A percentile compares a stretch with the other conserved stretches of the same genome.
phyloP scores from a whole-genome alignment of 2,797 vertebrate genomes.

The Anas georgica region DNA sequence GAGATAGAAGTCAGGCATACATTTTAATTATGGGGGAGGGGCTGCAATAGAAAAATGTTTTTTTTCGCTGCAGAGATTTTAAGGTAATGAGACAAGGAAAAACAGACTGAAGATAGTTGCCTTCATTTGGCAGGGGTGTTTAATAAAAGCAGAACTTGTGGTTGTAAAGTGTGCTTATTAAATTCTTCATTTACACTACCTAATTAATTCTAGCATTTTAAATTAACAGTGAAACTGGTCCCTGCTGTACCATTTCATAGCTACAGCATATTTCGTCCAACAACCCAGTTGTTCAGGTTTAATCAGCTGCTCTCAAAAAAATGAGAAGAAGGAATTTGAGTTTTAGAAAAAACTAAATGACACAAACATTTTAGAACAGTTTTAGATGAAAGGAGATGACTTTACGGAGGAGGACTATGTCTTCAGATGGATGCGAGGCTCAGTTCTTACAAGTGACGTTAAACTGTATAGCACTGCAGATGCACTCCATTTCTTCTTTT shows the following conservation, averaged over 20 bases:
- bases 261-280: conserved; percentile 80
- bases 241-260: conserved; percentile 83
- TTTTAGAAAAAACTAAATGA: neutral
- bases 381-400: neutral
- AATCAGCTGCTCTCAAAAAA: conserved; percentile 79
- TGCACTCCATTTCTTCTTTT: neutral
- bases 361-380: neutral
- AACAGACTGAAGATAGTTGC: conserved; percentile 73
- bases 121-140: conserved; percentile 78
- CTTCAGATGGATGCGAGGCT: neutral
- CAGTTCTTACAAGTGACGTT: neutral
- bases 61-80: conserved; percentile 68
- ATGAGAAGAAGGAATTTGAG: conserved; percentile 45
- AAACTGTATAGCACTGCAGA: neutral
- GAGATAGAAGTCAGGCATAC: conserved; percentile 70
- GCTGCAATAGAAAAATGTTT: neutral
- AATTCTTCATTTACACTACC: conserved; percentile 85
- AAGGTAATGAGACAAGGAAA: conserved; percentile 66
- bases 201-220: conserved; percentile 88
- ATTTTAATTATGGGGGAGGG: conserved; percentile 73
- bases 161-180: conserved; percentile 86
- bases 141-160: conserved; percentile 83
- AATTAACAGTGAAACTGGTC: conserved; percentile 87
- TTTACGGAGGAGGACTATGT: neutral
- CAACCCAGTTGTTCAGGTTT: conserved; percentile 81